A percentile compares a stretch with the other conserved stretches of the same genome.
phyloP scores from a whole-genome alignment of 2,888 invertebrate genomes.

The Phengaris alcon region DNA sequence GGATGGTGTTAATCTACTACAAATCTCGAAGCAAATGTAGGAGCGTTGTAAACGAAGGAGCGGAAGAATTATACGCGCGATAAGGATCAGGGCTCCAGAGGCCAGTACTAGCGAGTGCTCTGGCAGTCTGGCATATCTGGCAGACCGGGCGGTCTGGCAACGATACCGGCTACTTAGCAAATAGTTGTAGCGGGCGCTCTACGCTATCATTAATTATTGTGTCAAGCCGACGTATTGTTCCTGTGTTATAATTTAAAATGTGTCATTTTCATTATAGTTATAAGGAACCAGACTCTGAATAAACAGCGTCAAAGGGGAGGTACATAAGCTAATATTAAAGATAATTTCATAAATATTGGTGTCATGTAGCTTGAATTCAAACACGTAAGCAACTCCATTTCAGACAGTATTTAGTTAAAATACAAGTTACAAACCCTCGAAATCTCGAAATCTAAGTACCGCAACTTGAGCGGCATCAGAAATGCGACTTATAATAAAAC shows the following conservation, averaged over 20 bases:
- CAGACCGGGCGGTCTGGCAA: neutral
- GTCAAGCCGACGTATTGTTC: constrained; percentile 13
- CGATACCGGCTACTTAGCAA: constrained; percentile 17
- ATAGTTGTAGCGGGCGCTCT: constrained; percentile 19
- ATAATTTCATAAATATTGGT: neutral
- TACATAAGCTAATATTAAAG: neutral
- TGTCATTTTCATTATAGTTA: neutral
- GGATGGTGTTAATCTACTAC: constrained; percentile 19
- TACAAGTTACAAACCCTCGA: neutral
- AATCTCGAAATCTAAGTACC: constrained; percentile 12
- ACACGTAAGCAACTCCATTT: neutral
- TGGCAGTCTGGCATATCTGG: neutral
- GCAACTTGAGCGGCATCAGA: neutral
- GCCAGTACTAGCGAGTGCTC: neutral
- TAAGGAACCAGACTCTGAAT: neutral
- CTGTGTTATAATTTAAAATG: constrained; percentile 8
- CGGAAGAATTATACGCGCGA: constrained; percentile 22
- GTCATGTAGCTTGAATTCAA: neutral
- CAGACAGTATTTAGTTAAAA: neutral
- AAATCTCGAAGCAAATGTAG: constrained; percentile 23
- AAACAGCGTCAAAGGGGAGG: neutral
- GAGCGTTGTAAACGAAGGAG: neutral
- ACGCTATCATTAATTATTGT: constrained; percentile 10
- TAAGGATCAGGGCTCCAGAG: constrained; percentile 1
- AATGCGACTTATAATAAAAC: neutral